A percentile compares a stretch with the other conserved stretches of the same genome.
Evolutionary conservation across 2,797 vertebrate genomes (phyloP).

Genomic region (Chloroceryle inda): DNA sequence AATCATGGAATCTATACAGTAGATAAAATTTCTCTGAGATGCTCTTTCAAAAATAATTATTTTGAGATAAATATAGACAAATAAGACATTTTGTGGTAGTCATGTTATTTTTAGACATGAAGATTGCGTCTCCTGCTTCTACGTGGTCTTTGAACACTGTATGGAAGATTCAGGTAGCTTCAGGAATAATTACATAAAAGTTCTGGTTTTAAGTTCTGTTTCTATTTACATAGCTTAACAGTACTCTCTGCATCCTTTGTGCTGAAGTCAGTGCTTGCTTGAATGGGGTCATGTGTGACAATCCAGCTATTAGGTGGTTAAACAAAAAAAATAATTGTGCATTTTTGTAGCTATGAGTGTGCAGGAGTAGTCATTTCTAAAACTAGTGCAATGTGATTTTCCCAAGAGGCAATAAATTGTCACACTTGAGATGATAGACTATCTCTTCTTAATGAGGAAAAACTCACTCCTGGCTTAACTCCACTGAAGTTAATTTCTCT

Average conservation of each 20-base stretch:
- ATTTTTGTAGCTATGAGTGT: not conserved
- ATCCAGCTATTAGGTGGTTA: not conserved
- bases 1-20: not conserved
- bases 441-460: conserved; percentile 25
- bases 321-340: not conserved
- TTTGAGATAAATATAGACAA: not conserved
- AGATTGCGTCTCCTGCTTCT: not conserved
- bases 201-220: too few species aligned
- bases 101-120: not conserved
- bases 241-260: not conserved
- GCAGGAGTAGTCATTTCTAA: not conserved
- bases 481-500: conserved; percentile 34
- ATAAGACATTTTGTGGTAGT: not conserved
- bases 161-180: not conserved
- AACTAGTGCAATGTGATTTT: not conserved
- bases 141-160: not conserved
- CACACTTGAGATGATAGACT: not conserved
- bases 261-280: not conserved
- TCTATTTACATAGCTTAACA: not conserved
- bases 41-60: not conserved
- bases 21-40: not conserved
- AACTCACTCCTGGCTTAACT: conserved; percentile 38
- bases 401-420: not conserved
- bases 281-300: not conserved
- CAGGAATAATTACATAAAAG: not conserved